Percentiles rank a stretch among this genome's conserved stretches.
These are phyloP conservation scores for Takifugu ocellatus DNA, from an alignment of 2,797 vertebrate species.

Conservation along the genomic window DNA sequence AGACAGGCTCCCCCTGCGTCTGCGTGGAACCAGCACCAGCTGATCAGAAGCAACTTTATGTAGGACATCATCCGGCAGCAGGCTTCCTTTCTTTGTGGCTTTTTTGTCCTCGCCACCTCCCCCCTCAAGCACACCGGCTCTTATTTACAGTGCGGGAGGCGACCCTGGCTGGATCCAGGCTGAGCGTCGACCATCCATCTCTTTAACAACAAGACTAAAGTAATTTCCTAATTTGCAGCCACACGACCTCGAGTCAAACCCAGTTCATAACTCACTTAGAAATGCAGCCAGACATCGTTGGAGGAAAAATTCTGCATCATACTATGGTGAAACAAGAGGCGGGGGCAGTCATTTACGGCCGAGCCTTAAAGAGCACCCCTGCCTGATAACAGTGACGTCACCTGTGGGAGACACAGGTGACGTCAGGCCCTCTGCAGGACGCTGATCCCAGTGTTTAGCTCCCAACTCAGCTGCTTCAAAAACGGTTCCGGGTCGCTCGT, in stretches of 20 bases:
- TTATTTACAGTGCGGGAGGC: conserved; percentile 21
- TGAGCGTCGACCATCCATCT: conserved; percentile 61
- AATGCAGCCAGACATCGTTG: conserved; percentile 72
- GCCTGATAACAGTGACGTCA: no score
- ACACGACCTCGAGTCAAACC: conserved; percentile 60
- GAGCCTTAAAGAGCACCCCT: no score
- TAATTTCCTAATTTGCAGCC: conserved; percentile 75
- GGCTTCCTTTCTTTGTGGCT: not conserved
- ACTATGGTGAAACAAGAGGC: no score
- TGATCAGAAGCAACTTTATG: conserved; percentile 11
- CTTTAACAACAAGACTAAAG: conserved; percentile 63
- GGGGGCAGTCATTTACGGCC: no score
- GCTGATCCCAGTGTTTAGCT: no score
- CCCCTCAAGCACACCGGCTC: conserved; percentile 11
- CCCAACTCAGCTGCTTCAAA: no score
- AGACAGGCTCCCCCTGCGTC: not conserved
- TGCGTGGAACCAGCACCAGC: no score
- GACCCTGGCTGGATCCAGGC: conserved; percentile 48
- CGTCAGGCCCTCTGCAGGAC: no score
- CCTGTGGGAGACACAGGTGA: no score
- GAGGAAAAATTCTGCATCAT: no score
- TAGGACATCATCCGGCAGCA: conserved; percentile 26
- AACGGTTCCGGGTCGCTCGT: no score
- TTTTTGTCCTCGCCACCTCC: not conserved
- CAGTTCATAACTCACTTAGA: conserved; percentile 72